These are phyloP conservation scores for Hylia prasina DNA, from an alignment of 2,113 vertebrate genomes.

Conservation along the genomic window DNA sequence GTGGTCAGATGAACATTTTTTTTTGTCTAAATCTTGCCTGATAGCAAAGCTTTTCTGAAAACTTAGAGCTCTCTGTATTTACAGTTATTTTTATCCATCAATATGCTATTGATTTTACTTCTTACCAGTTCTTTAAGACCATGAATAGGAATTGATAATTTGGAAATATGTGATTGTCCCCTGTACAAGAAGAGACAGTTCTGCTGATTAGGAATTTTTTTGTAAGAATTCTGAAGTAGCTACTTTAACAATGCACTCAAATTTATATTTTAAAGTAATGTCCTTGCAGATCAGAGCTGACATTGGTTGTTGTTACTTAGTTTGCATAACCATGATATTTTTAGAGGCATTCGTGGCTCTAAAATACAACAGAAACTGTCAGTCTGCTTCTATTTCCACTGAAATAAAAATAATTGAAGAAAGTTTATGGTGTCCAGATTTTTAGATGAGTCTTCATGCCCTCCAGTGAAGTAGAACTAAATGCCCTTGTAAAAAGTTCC, in stretches of 20 bases:
- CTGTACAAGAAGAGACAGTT: neutral
- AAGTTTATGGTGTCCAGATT: neutral
- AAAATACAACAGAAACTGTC: neutral
- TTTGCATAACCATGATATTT: neutral
- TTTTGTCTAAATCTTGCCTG: neutral
- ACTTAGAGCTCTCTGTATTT: neutral
- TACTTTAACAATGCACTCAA: neutral
- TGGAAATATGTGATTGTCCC: neutral
- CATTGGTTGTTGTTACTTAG: neutral
- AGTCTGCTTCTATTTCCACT: neutral
- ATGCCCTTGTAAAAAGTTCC: neutral
- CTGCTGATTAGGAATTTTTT: neutral
- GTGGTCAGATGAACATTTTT: neutral
- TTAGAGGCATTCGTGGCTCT: neutral
- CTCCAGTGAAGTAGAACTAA: neutral
- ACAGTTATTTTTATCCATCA: neutral
- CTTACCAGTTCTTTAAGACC: neutral
- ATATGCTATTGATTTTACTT: neutral
- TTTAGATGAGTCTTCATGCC: neutral
- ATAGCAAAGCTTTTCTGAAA: neutral
- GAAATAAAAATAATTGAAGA: neutral
- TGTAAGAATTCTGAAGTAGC: neutral
- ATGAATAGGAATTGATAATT: neutral
- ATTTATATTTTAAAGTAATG: neutral
- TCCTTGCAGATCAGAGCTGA: neutral